Base-by-base conservation (phyloP, 64 coral and sea anemone genomes). In the Acropora tenuis region DNA sequence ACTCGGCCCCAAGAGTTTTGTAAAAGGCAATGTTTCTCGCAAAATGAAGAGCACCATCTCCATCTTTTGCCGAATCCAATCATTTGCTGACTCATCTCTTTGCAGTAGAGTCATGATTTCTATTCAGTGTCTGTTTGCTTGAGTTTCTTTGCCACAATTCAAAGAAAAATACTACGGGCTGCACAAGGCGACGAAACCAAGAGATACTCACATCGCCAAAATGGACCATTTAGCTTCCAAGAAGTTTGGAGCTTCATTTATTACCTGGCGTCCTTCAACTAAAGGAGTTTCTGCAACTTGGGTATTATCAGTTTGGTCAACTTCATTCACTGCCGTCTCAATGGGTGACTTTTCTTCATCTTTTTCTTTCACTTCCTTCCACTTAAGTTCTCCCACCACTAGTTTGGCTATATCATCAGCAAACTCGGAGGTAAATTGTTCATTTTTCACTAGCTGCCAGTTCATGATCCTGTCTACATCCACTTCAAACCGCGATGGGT, bases 401-500 rank as follows among this genome's bases (percentile, higher is more conserved):
- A 80, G 65, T 18, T 66, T 90, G 2, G 75, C 88, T 16, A 80
- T 90, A 82, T 90, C 88, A 80, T 90, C 88, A 43, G 78, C 75
- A 18, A 79, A 80, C 88, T 80, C 78, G 41, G 77, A 80, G 16
- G 75, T 90, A 46, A 80, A 71, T 13, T 90, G 73, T 40, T 80
- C 77, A 53, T 89, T 80, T 30, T 90, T 79, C 1, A 80, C 78
- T 12, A 72, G 88, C 65, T 90, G 78, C 75, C 75, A 90, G 44
- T 90, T 80, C 63, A 72, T 49, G 0, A 79, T 68, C 17, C 82
- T 82, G 8, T 92, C 68, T 18, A 92, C 80, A 4, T 85, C 79
- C 66, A 92, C 69, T 20, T 84, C 79, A 18, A 92, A 85, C 3
- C 46, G 50, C 10, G 90, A 92, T 67, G 90, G 90, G n/a, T 92